Percentiles rank a stretch among this genome's conserved stretches.
Evolutionary conservation across 2,113 vertebrate species (phyloP).

Genomic region (Chionomys nivalis): DNA sequence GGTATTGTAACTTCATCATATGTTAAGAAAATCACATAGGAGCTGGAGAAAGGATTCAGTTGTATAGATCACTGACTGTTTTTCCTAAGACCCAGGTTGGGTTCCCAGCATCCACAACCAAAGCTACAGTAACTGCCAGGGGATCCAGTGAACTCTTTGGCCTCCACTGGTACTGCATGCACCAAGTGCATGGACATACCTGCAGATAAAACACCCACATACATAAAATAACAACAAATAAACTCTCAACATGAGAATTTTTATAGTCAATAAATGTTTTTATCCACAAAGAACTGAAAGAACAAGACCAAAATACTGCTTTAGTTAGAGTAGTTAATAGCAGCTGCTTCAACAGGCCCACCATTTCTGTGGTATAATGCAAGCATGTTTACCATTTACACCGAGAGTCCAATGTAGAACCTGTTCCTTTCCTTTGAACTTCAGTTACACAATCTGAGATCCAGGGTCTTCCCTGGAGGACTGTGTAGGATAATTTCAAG

Average conservation of each 20-base stretch:
- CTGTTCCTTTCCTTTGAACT: not conserved
- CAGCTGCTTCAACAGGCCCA: not conserved
- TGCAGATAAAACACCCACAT: not conserved
- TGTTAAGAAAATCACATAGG: not conserved
- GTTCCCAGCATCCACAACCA: not conserved
- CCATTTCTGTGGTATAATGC: not conserved
- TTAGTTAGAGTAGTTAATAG: not conserved
- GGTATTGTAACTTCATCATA: not conserved
- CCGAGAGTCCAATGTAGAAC: not conserved
- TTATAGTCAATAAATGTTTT: not conserved
- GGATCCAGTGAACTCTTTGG: not conserved
- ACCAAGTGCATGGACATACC: not conserved
- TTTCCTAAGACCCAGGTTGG: not conserved
- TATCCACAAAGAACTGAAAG: conserved; percentile 11
- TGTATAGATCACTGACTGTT: not conserved
- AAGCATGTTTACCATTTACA: not conserved
- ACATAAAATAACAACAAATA: not conserved
- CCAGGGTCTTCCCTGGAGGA: not conserved
- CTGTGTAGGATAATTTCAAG: not conserved
- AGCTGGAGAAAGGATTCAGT: not conserved
- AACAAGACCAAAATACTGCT: not conserved
- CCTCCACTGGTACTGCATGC: not conserved
- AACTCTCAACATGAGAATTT: not conserved
- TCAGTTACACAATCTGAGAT: not conserved
- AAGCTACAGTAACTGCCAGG: not conserved